Conservation (phyloP, 1,140 invertebrate species). For the Drosophila orena region DNA sequence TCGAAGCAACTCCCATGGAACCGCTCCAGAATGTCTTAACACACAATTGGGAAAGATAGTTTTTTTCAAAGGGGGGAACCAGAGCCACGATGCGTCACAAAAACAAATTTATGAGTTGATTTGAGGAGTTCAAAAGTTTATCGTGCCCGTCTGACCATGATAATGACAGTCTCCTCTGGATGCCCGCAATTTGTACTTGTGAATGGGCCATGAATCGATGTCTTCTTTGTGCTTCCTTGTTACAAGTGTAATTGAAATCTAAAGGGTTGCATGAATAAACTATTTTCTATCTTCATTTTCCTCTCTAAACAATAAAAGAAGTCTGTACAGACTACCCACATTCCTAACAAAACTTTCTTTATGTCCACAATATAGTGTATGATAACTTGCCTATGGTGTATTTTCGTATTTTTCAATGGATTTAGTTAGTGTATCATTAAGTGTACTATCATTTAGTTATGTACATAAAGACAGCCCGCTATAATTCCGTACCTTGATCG, state of each 20-base stretch:
- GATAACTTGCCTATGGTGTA: no score
- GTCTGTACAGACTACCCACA: no score
- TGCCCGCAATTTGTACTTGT: slow-evolving; percentile 62
- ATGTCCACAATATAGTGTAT: no score
- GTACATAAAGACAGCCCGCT: not conserved
- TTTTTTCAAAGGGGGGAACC: slow-evolving; percentile 1
- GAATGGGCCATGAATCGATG: slow-evolving; percentile 58
- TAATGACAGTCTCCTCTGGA: slow-evolving; percentile 57
- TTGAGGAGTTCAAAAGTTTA: slow-evolving; percentile 77
- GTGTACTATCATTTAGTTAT: no score
- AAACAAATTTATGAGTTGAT: slow-evolving; percentile 50
- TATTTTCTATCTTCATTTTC: not conserved
- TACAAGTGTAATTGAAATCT: slow-evolving; percentile 30
- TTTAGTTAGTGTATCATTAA: no score
- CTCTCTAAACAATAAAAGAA: no score
- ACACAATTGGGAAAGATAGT: slow-evolving; percentile 9
- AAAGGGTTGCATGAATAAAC: not conserved
- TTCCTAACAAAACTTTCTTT: no score
- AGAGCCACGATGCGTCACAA: slow-evolving; percentile 23
- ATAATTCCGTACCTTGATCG: not conserved
- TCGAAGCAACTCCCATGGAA: slow-evolving; percentile 5
- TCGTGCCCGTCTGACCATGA: slow-evolving; percentile 70
- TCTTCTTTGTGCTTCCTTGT: slow-evolving; percentile 22
- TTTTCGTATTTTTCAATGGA: no score
- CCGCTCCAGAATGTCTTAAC: slow-evolving; percentile 7